These are phyloP conservation scores for Stictonetta naevosa DNA, from an alignment of 2,113 vertebrate species.

Conservation along the genomic window DNA sequence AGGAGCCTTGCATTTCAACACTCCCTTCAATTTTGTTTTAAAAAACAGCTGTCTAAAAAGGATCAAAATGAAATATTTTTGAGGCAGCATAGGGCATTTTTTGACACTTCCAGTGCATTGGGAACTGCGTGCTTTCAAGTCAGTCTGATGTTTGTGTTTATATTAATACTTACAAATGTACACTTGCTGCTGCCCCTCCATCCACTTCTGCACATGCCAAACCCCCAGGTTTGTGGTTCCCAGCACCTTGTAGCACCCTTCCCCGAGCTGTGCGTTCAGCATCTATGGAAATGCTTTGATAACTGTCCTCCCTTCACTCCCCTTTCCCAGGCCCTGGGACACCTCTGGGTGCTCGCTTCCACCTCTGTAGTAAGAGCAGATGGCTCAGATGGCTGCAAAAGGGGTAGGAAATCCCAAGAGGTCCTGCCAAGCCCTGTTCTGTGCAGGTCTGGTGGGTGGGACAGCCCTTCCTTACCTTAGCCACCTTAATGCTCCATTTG, in stretches of 20 bases:
- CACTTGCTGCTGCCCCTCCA: not conserved
- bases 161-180: not conserved
- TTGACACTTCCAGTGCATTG: not conserved
- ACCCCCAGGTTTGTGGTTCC: not conserved
- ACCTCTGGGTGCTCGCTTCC: not conserved
- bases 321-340: not conserved
- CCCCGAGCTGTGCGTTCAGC: fast-evolving
- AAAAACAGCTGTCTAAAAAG: not conserved
- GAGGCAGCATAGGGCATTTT: not conserved
- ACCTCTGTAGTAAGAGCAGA: fast-evolving
- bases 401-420: not conserved
- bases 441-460: not conserved
- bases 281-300: fast-evolving
- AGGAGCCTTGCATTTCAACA: not conserved
- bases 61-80: not conserved
- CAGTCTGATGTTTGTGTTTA: not conserved
- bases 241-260: not conserved
- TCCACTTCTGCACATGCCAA: not conserved
- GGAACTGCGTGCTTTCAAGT: not conserved
- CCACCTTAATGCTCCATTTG: not conserved
- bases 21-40: not conserved
- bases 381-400: not conserved
- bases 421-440: not conserved
- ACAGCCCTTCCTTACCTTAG: not conserved
- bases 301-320: not conserved